Evolutionary conservation across 2,113 vertebrate genomes (phyloP), one percentile per base, ranked within the genome.

Genomic region (Pimephales promelas): DNA sequence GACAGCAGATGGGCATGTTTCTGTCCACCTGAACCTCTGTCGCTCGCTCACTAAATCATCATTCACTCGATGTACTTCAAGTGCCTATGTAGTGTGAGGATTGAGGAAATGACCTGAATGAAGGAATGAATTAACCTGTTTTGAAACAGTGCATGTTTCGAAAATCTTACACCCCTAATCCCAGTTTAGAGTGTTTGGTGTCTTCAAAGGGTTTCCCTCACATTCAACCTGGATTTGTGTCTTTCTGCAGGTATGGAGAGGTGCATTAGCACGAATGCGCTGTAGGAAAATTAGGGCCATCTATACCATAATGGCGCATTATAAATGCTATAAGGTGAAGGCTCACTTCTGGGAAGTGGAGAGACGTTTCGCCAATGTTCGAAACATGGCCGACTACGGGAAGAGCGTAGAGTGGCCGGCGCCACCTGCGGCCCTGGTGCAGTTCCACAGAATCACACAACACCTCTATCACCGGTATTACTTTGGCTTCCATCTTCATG

Each of bases 321-420:
- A 95, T 90, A 95, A 95, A 88, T 92, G 95, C 74, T 94, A 96
- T 94, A 98, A 97, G 89, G 95, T 98, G 79, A 95, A 94, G 13
- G 89, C 93, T 0, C 93, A 98, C 86, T 94, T 98, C 93, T 88
- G 90, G 52, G 96, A 97, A 89, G 93, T 98, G 83, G 93, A 95
- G 87, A 87, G 59, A 1, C 88, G 92, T 4, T 98, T 99, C 77
- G 89, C 95, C 68, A 91, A 86, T 0, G 95, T 95, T 6, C 90
- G 97, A 57, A 90, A 86, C 77, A 96, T 95, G 90, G 88, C 92
- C 0, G 96, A 97, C 86, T 97, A 95, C 0, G 97, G 97, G 24
- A 94, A 93, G 20, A 93, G 92, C 6, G 87, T 98, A 26, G 88
- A 83, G 26, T 99, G 97, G 97, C 97, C 97, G 0, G 68, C 59